Evolutionary conservation across 2,113 vertebrate genomes (phyloP).

Genomic region (Acrocephalus kingi): DNA sequence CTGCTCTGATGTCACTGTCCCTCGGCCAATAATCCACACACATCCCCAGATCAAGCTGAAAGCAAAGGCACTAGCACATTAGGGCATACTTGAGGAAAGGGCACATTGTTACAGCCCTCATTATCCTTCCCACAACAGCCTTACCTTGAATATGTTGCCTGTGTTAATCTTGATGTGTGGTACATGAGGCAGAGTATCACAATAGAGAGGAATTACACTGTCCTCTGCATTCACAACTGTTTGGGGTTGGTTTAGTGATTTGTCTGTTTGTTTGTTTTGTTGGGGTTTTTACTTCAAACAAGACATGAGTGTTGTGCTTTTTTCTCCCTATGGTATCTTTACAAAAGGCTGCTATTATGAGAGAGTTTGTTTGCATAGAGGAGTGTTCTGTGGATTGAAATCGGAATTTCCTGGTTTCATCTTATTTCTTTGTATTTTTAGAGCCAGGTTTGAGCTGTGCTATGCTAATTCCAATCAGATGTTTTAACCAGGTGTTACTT

Average conservation of each 20-base stretch:
- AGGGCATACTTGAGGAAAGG: neutral
- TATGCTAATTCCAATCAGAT: neutral
- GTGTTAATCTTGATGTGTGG: neutral
- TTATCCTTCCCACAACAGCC: neutral
- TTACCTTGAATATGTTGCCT: neutral
- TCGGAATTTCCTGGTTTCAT: neutral
- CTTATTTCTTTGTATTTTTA: constrained; percentile 10
- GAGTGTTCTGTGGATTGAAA: neutral
- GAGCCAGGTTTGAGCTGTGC: neutral
- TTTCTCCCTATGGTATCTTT: neutral
- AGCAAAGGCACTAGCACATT: neutral
- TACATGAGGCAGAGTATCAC: neutral
- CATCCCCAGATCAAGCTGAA: neutral
- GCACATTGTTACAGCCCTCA: neutral
- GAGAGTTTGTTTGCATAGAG: neutral
- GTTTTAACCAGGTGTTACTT: neutral
- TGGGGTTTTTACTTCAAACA: neutral
- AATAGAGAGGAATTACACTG: neutral
- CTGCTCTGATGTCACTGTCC: neutral
- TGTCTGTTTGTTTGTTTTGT: neutral
- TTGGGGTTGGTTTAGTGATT: neutral
- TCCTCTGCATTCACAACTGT: neutral
- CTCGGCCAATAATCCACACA: neutral
- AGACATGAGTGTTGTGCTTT: neutral
- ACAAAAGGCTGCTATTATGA: neutral